Base-by-base conservation (phyloP, 2,113 vertebrate genomes). In the Azemiops feae region DNA sequence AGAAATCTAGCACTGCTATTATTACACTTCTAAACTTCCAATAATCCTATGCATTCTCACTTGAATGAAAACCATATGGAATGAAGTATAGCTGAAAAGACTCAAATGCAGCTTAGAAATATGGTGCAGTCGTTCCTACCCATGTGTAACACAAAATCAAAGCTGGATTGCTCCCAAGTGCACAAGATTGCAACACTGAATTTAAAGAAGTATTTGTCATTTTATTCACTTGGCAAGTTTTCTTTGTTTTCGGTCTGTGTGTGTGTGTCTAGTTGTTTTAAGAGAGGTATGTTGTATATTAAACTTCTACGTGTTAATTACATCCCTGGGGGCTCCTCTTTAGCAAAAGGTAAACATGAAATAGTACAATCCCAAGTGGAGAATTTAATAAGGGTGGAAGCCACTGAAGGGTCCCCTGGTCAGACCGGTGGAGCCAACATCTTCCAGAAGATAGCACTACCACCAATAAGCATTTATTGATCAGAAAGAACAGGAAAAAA, bases 351-450 rank as follows among this genome's bases (percentile, higher is more conserved):
- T 95, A 96, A 97, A 94, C 94, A 96, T 95, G 95, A 96, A 94
- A 50, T 93, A 95, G 89, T 94, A 96, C 94, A 94, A 94, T 96
- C 96, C 95, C 94, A 96, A 95, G 94, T 96, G 94, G 93, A 96
- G 94, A 96, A 88, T 91, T 94, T 96, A 97, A 97, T 97, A 96
- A 95, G 96, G 96, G 93, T 96, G 94, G 92, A 95, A 97, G 95
- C 95, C 93, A 91, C 93, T 95, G 91, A 92, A 94, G 92, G 96
- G 96, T 95, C 95, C 94, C 94, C 92, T 95, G 95, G 96, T 92
- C 94, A 95, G 96, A 95, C 45, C 96, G 95, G 97, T 95, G 94
- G 96, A 96, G 96, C 95, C 96, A 88, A 96, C 39, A 91, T 95
- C 95, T 96, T 93, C 95, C 95, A 95, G 93, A 96, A 96, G 92